phyloP scores from a whole-genome alignment of 1,140 invertebrate species.

The Callitettix versicolor region DNA sequence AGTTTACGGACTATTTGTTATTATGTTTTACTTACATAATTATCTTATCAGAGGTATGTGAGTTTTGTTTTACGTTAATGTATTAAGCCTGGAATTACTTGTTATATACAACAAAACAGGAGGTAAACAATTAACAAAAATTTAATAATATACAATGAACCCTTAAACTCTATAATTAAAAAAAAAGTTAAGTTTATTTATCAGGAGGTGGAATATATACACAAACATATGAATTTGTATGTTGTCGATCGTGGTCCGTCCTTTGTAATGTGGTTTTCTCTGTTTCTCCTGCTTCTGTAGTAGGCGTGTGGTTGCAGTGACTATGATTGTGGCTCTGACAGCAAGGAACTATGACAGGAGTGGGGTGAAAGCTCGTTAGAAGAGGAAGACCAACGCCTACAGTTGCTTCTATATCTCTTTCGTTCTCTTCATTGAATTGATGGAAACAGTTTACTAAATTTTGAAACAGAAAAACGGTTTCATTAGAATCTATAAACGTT shows the following conservation, averaged over 20 bases:
- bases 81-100: no score
- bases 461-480: constrained; percentile 11
- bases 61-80: no score
- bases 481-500: no score
- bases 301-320: neutral
- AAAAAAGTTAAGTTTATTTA: no score
- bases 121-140: no score
- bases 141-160: no score
- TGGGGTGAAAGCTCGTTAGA: constrained; percentile 7
- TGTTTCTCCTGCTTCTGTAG: neutral
- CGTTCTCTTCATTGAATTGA: constrained; percentile 6
- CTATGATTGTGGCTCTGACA: neutral
- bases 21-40: no score
- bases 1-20: no score
- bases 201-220: neutral
- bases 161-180: no score
- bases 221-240: constrained; percentile 1
- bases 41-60: no score
- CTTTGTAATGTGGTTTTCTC: neutral
- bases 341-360: no score
- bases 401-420: constrained; percentile 7
- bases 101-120: no score
- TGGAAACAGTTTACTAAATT: constrained; percentile 12
- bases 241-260: constrained; percentile 9
- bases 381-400: constrained; percentile 3